Evolutionary conservation across 2,888 invertebrate genomes (phyloP), one percentile per base, ranked within the genome.

Genomic region (Drosophila infuscata): DNA sequence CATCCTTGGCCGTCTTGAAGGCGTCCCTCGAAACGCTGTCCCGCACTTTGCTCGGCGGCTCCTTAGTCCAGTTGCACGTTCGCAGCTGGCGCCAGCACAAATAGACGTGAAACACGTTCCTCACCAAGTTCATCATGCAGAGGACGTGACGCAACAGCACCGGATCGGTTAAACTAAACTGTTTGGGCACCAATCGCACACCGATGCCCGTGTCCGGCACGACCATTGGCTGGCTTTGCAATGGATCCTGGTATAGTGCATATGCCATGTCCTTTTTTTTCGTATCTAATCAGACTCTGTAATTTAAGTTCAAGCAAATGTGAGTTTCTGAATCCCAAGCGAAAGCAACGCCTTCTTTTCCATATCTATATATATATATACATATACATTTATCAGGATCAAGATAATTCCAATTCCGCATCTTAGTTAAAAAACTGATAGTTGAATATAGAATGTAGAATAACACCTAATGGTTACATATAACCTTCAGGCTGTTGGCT

Each of bases 71-170:
- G 3, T 54, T 54, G 30, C 76, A 70, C 5, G 43, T 0, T 1
- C 48, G 49, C 35, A 86, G 20, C 41, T 86, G 88, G 0, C 90
- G 75, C 49, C 71, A 52, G 57, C 83, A 89, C 7, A 85, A 61
- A 25, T 46, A 48, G 0, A 66, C 32, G 11, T 80, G 60, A 20
- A 85, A 85, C 0, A 41, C 0, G n/a, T 85, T 76, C 0, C 68
- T 70, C 1, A 71, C 1, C 0, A 72, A 7, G 7, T 76, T 72
- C 58, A 78, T 65, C 5, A 53, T 0, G 7, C 77, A 77, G 46
- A 85, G 73, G 1, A 77, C 3, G 32, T 88, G 86, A 0, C 85
- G 86, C 53, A 85, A 3, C 7, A 80, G 12, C 12, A 76, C 54
- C 5, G 90, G 80, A 76, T 89, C 86, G 0, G 0, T 2, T 1